Percentiles rank a stretch among this genome's conserved stretches.
These are phyloP conservation scores for Smutsia gigantea DNA, from an alignment of 2,797 vertebrate species.

Conservation along the genomic window DNA sequence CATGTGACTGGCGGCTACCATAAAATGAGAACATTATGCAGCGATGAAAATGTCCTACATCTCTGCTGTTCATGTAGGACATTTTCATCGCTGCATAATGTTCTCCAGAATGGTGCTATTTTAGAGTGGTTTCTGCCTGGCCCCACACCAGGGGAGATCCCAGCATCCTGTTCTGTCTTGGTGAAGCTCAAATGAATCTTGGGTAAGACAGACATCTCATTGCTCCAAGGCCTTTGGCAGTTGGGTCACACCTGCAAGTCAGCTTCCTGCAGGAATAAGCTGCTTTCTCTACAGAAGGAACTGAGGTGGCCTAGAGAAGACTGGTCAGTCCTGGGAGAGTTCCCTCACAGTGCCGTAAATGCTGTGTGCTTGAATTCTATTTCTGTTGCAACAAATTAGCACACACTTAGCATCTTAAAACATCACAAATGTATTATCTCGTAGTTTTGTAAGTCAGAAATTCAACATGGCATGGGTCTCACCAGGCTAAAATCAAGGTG, in stretches of 20 bases:
- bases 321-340: neutral
- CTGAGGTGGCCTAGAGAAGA: neutral
- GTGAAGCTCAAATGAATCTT: neutral
- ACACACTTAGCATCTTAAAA: neutral
- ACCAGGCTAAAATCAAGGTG: neutral
- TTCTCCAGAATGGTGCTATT: neutral
- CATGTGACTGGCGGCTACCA: neutral
- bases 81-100: neutral
- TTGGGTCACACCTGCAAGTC: neutral
- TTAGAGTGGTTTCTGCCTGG: neutral
- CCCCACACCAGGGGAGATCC: neutral
- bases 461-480: neutral
- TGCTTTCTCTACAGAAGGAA: neutral
- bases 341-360: neutral
- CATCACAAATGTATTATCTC: neutral
- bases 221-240: neutral
- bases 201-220: neutral
- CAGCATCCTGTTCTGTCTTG: neutral
- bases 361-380: neutral
- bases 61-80: no score
- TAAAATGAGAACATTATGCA: no score
- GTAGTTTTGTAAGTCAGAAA: neutral
- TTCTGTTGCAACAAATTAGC: neutral
- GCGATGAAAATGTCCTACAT: no score
- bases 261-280: neutral